These are phyloP conservation scores for Bombus vancouverensis DNA, from an alignment of 1,140 invertebrate genomes.

Conservation along the genomic window DNA sequence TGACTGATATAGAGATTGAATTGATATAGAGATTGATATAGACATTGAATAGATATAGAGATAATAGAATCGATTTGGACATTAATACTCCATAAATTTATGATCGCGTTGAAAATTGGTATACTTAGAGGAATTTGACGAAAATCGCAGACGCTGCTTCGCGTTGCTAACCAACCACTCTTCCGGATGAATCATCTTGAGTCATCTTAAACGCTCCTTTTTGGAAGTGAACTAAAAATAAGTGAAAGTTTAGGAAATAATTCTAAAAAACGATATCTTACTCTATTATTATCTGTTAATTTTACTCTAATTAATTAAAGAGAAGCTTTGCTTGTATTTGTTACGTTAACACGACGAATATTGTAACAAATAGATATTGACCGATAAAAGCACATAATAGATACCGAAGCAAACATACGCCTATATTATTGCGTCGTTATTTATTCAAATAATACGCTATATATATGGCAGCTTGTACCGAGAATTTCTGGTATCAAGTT, in stretches of 20 bases:
- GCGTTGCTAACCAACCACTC: not conserved
- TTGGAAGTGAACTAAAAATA: not conserved
- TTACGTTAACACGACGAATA: not conserved
- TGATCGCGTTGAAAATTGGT: not conserved
- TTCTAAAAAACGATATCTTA: not conserved
- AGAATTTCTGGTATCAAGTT: slow-evolving; percentile 12
- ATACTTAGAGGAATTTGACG: slow-evolving; percentile 13
- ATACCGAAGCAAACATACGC: not conserved
- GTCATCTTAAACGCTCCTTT: not conserved
- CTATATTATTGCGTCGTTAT: not conserved
- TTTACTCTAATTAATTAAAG: not conserved
- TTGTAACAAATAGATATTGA: not conserved
- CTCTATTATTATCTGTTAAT: not conserved
- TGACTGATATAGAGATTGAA: too few species aligned
- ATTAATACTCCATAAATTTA: not conserved
- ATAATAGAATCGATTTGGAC: not conserved
- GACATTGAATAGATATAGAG: not conserved
- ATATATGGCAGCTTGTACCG: not conserved
- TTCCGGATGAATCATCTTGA: slow-evolving; percentile 10
- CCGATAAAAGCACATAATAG: not conserved
- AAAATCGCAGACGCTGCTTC: not conserved
- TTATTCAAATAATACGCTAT: slow-evolving; percentile 30
- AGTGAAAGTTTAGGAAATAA: not conserved
- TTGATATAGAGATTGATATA: too few species aligned
- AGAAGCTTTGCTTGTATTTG: not conserved